phyloP scores from a whole-genome alignment of 1,140 invertebrate species.

The Hestina assimilis region DNA sequence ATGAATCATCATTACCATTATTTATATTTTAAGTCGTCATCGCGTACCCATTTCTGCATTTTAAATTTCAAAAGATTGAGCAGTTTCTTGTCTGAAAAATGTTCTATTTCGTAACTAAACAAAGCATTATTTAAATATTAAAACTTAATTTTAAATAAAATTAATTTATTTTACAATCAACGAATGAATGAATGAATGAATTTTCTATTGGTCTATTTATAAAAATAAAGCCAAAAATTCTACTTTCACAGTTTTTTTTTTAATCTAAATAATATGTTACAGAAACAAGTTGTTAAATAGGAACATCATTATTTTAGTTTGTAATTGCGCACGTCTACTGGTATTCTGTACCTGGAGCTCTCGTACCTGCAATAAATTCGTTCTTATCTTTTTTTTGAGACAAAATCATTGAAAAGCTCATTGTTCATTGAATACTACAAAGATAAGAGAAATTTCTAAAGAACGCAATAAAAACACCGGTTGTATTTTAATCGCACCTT shows the following conservation, averaged over 20 bases:
- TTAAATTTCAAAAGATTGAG: too few relatives aligned
- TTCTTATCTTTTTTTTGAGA: slow-evolving; percentile 13
- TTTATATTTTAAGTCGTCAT: too few relatives aligned
- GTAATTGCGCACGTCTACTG: neutral
- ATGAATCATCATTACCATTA: too few relatives aligned
- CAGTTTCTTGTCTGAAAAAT: too few relatives aligned
- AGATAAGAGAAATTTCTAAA: slow-evolving; percentile 28
- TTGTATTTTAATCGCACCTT: slow-evolving; percentile 32
- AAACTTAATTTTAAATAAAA: too few relatives aligned
- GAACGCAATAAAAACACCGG: slow-evolving; percentile 23
- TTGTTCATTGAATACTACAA: slow-evolving; percentile 19
- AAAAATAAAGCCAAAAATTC: too few relatives aligned
- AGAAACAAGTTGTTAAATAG: neutral
- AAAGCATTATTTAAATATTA: too few relatives aligned
- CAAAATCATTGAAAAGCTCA: slow-evolving; percentile 15
- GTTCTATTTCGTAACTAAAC: too few relatives aligned
- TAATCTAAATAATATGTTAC: neutral
- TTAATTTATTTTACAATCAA: too few relatives aligned
- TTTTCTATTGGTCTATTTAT: too few relatives aligned
- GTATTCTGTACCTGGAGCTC: neutral
- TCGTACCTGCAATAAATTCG: neutral
- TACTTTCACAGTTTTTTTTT: neutral
- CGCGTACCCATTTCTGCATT: too few relatives aligned
- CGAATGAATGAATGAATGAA: too few relatives aligned
- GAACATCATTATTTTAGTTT: neutral